phyloP scores from a whole-genome alignment of 2,113 vertebrate species.

The Hypanus sabinus region DNA sequence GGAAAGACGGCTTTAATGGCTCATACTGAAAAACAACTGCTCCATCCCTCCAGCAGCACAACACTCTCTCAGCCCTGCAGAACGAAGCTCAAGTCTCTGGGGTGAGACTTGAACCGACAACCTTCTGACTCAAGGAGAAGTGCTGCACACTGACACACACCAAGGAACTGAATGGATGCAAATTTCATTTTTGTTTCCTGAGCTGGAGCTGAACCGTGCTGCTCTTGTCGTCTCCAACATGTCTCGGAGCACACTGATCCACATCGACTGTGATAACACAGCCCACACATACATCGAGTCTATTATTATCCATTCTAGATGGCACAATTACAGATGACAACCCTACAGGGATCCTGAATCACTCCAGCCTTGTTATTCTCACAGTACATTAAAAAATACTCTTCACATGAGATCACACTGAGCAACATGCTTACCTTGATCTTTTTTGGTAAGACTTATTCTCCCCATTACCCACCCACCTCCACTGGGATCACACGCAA shows the following conservation, averaged over 20 bases:
- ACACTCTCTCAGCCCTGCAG: no score
- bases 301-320: slow-evolving; percentile 26
- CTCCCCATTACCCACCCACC: not conserved
- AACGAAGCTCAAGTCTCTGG: no score
- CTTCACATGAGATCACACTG: not conserved
- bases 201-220: not conserved
- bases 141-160: not conserved
- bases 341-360: slow-evolving; percentile 21
- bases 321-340: slow-evolving; percentile 27
- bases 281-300: not conserved
- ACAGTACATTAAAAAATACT: slow-evolving; percentile 3
- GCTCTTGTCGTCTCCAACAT: not conserved
- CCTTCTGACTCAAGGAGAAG: no score
- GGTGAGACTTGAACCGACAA: no score
- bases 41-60: not conserved
- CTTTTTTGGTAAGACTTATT: not conserved
- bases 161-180: not conserved
- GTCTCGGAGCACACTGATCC: not conserved
- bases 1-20: not conserved
- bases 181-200: not conserved
- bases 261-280: slow-evolving; percentile 12
- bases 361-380: slow-evolving; percentile 25
- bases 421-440: not conserved
- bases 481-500: not conserved
- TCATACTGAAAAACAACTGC: not conserved